Evolutionary conservation across 2,888 invertebrate genomes (phyloP).

Genomic region (Archaeoteleia sp.): DNA sequence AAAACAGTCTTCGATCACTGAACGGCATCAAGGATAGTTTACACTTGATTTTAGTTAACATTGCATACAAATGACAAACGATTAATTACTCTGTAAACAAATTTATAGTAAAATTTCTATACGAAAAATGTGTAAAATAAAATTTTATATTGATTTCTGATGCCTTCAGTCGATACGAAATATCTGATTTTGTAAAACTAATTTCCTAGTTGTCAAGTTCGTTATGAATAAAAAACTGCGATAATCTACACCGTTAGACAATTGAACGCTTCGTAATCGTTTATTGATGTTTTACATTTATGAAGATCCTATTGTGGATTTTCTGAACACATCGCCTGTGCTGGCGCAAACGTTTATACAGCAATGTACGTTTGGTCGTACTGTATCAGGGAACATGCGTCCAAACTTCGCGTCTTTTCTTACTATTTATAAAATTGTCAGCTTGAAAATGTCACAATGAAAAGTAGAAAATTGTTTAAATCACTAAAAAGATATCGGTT

Average conservation of each 20-base stretch:
- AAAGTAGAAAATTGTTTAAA: conserved; percentile 24
- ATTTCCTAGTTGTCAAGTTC: too few species aligned
- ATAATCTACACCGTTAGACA: too few species aligned
- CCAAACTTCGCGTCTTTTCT: conserved; percentile 7
- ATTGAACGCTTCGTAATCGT: conserved; percentile 17
- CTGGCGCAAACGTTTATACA: conserved; percentile 23
- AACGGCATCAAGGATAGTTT: too few species aligned
- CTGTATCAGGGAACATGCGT: conserved; percentile 27
- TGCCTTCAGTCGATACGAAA: too few species aligned
- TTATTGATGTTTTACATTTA: conserved; percentile 18
- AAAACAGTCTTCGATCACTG: too few species aligned
- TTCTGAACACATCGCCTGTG: conserved; percentile 26
- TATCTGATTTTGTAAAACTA: too few species aligned
- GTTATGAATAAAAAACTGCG: too few species aligned
- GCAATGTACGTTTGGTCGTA: conserved; percentile 12
- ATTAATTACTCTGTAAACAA: background rate
- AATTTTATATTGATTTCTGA: too few species aligned
- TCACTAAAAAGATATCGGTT: conserved; percentile 11
- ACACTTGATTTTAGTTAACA: too few species aligned
- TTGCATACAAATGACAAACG: background rate
- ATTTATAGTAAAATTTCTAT: too few species aligned
- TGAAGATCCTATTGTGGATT: too few species aligned
- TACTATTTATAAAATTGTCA: conserved; percentile 11
- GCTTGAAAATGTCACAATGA: conserved; percentile 42
- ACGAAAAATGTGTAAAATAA: too few species aligned